Percentiles rank a stretch among this genome's conserved stretches.
Evolutionary conservation across 2,888 invertebrate genomes (phyloP).

Genomic region (Tillus elongatus): DNA sequence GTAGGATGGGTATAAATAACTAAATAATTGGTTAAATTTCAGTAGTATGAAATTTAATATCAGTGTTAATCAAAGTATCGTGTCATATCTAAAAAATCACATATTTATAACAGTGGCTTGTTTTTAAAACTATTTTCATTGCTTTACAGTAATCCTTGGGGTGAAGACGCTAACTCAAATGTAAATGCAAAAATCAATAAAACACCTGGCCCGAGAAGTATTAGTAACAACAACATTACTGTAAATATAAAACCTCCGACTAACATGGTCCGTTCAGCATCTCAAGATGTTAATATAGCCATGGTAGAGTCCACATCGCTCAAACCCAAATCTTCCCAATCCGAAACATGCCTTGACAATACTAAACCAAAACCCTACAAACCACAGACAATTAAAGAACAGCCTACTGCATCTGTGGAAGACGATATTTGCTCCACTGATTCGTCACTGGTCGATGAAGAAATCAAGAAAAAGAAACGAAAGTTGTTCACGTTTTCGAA

Average conservation of each 20-base stretch:
- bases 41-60: no score
- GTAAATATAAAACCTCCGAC: constrained; percentile 21
- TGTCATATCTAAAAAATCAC: no score
- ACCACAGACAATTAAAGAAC: constrained; percentile 29
- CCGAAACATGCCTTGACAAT: constrained; percentile 43
- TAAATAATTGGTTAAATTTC: no score
- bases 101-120: no score
- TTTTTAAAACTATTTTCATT: no score
- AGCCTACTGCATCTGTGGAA: constrained; percentile 46
- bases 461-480: constrained; percentile 51
- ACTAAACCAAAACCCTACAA: constrained; percentile 15
- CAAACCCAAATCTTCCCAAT: constrained; percentile 43
- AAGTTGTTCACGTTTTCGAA: constrained; percentile 57
- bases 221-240: constrained; percentile 36
- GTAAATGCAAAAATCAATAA: no score
- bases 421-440: constrained; percentile 62
- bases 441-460: constrained; percentile 60
- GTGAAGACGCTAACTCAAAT: no score
- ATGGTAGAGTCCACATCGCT: constrained; percentile 24
- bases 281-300: constrained; percentile 44
- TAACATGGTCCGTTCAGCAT: constrained; percentile 43
- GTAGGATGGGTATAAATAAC: no score
- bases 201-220: constrained; percentile 31
- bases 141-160: no score
- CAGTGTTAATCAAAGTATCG: no score